These are phyloP conservation scores for Epinephelus fuscoguttatus DNA, from an alignment of 2,113 vertebrate genomes.

Conservation along the genomic window DNA sequence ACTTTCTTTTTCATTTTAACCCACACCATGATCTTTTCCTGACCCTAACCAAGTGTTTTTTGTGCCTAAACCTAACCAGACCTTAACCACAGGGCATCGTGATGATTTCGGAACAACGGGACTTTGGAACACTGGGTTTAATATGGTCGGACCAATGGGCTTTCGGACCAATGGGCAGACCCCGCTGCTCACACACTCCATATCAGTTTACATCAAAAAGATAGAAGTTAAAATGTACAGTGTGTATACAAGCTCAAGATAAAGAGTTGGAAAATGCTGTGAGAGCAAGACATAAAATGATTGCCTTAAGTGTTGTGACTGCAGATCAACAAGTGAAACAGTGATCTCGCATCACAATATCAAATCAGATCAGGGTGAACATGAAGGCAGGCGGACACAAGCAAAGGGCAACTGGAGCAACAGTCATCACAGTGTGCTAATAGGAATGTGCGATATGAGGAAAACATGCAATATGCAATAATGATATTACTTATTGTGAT, in stretches of 20 bases:
- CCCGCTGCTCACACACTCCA: background rate
- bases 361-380: slow-evolving; percentile 13
- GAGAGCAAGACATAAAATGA: background rate
- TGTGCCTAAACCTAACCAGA: no score
- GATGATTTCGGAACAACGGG: no score
- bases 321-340: background rate
- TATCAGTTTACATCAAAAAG: background rate
- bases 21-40: no score
- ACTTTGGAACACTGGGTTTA: no score
- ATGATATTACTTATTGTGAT: no score
- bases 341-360: background rate
- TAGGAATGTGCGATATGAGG: background rate
- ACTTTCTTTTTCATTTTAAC: no score
- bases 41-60: no score
- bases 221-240: background rate
- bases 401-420: background rate
- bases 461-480: no score
- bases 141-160: no score
- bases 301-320: background rate
- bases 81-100: no score
- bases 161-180: background rate
- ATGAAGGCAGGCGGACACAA: background rate
- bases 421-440: background rate
- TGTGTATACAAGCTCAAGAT: background rate
- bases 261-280: background rate